Conservation (phyloP, 2,113 vertebrate genomes). For the Prunella fulvescens region DNA sequence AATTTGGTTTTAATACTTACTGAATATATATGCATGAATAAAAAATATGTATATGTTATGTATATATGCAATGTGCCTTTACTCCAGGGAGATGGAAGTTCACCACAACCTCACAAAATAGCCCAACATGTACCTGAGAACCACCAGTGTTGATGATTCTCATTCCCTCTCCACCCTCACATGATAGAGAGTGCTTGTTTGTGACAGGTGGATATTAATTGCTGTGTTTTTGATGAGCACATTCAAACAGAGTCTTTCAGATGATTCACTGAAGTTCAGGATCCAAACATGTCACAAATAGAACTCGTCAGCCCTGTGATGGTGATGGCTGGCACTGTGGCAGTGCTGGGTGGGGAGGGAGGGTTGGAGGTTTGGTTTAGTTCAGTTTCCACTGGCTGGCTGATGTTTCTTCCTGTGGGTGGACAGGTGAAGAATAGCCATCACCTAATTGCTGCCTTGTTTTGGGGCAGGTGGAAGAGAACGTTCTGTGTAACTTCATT, state of each 20-base stretch:
- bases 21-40: neutral
- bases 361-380: neutral
- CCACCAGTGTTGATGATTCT: neutral
- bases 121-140: rapidly evolving
- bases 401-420: neutral
- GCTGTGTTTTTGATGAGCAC: neutral
- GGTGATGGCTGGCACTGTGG: neutral
- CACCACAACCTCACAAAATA: neutral
- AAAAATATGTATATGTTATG: neutral
- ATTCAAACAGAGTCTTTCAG: neutral
- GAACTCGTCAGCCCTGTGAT: neutral
- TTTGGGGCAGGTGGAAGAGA: neutral
- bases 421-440: conserved; percentile 24
- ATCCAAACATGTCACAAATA: neutral
- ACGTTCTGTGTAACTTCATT: neutral
- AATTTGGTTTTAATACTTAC: neutral
- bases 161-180: neutral
- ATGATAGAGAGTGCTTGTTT: neutral
- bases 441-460: neutral
- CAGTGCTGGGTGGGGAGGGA: neutral
- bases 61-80: neutral
- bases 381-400: neutral
- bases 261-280: neutral
- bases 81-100: neutral
- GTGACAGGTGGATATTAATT: neutral